These are phyloP conservation scores for Eptatretus atami DNA, from an alignment of 2,797 vertebrate genomes.

Conservation along the genomic window DNA sequence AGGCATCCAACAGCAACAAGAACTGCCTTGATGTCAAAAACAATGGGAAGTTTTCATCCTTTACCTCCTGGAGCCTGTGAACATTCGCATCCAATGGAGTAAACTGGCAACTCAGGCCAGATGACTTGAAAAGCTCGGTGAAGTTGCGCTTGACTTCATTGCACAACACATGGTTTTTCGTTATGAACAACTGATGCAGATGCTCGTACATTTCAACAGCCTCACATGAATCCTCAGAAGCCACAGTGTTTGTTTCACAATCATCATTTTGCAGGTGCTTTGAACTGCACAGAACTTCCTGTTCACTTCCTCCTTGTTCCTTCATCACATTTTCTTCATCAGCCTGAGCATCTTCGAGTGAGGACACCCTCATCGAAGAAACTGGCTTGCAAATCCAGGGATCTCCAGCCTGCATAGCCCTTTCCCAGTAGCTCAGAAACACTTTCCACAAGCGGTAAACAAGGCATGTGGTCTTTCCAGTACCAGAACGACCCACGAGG, in stretches of 20 bases:
- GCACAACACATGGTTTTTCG: conserved; percentile 30
- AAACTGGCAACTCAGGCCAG: conserved; percentile 21
- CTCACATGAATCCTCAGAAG: not conserved
- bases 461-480: conserved; percentile 31
- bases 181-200: conserved; percentile 26
- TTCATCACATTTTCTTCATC: not conserved
- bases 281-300: not conserved
- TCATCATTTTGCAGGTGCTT: not conserved
- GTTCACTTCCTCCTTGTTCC: too few relatives aligned
- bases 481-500: conserved; percentile 29
- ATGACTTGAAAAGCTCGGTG: conserved; percentile 24
- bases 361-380: not conserved
- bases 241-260: too few relatives aligned
- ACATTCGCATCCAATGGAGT: conserved; percentile 17
- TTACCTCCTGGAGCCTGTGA: conserved; percentile 22
- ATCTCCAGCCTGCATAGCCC: conserved; percentile 13
- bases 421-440: conserved; percentile 24
- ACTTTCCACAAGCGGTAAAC: conserved; percentile 29
- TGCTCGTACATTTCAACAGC: conserved; percentile 14
- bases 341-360: not conserved
- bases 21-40: conserved; percentile 27
- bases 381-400: conserved; percentile 14
- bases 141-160: conserved; percentile 30
- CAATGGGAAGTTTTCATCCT: conserved; percentile 24
- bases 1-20: conserved; percentile 23